Evolutionary conservation across 2,888 invertebrate species (phyloP), one percentile per base, ranked within the genome.

Genomic region (Phalera bucephala): DNA sequence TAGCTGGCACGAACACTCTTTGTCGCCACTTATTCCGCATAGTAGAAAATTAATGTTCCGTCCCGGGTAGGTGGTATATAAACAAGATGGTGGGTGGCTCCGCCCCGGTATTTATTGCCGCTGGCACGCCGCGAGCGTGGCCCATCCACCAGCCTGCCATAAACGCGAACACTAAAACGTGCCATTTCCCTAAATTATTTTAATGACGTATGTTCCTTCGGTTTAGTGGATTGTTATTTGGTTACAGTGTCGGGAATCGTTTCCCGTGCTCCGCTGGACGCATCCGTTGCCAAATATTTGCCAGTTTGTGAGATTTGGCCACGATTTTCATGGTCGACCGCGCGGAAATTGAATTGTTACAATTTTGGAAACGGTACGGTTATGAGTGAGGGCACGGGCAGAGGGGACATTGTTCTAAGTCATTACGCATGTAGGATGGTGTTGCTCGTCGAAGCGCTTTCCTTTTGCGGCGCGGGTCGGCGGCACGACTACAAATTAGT

Each of bases 151-250:
- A 60, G 51, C 55, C 64, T 63, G 68, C 73, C 75, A 79, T 83
- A 79, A 83, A 84, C 66, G 76, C 72, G 66, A 70, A 66, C 72
- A 78, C 72, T 79, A 74, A 80, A 84, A 80, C 74, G 75, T 80
- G 75, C 75, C 69, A 74, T 82, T 84, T 79, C 68, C 75, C 74
- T 73, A 80, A 80, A 83, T 83, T 80, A 82, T 80, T 81, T 81
- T 75, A 79, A 82, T 80, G 80, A 80, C 71, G 75, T 77, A 80
- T 76, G 71, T 67, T 75, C 70, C 52, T 62, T 63, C 57, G 57
- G 61, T 76, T 78, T 73, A 74, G 66, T 72, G 62, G 70, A 73
- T 70, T 75, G 74, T 79, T 75, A 79, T 77, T 77, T 68, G 67
- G 70, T 73, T 71, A 69, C 64, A 53, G 55, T 64, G 66, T 64